Base-by-base conservation (phyloP, 2,888 invertebrate species). In the Acronicta leporina region DNA sequence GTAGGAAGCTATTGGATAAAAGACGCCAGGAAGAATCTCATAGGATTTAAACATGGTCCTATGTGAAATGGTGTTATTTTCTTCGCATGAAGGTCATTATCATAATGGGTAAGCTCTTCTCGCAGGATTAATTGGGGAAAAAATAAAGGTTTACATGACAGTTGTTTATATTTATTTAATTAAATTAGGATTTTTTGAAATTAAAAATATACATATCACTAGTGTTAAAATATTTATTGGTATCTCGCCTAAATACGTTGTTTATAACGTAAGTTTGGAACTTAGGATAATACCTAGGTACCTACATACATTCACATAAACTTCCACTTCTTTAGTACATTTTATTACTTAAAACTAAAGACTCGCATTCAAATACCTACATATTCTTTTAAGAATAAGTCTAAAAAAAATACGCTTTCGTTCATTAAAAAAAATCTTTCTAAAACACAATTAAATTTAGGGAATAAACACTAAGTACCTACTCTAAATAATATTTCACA, bases 401-500 rank as follows among this genome's bases (percentile, higher is more conserved):
- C 14, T 10, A 40, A 14, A 41, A 53, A 43, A 65, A 42, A 42
- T 27, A 47, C 43, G 13, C 67, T 61, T 45, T 52, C 53, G 35
- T 30, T 30, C 54, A 48, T 50, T 52, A 60, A 68, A 30, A 56
- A 41, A n/a, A 57, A 59, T 58, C 52, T 49, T 33, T 51, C 58
- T 50, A 48, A 47, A 60, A 46, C 47, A 47, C 63, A 67, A 46
- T 60, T 68, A 69, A 41, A 52, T 53, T 59, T 54, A 54, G 30
- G 51, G 55, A 67, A 45, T 70, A 61, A 71, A 76, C 55, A 63
- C 40, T 66, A 63, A 10, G 30, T 35, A 35, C 30, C 59, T 67
- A 58, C 46, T 53, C 70, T 81, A 80, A 77, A 73, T 80, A 72
- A 76, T 82, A 83, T 79, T 82, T 89, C 89, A 90, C 90, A 90